Evolutionary conservation across 2,113 vertebrate species (phyloP).

Genomic region (Rafetus swinhoei): DNA sequence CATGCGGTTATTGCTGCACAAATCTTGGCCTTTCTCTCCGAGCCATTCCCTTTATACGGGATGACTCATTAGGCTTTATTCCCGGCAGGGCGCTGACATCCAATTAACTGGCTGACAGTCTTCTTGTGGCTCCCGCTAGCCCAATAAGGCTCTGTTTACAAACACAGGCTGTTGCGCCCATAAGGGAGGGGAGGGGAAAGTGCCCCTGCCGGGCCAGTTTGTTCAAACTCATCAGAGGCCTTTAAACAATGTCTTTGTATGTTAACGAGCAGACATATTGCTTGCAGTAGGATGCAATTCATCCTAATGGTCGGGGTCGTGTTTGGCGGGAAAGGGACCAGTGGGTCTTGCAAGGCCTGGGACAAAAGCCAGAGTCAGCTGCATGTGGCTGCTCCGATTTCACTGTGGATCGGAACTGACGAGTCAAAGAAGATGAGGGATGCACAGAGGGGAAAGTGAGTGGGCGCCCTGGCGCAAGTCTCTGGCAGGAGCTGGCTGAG

Average conservation of each 20-base stretch:
- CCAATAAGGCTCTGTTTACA: constrained; percentile 85
- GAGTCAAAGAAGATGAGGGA: neutral
- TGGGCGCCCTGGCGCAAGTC: no score
- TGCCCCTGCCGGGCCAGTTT: constrained; percentile 80
- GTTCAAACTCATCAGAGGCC: constrained; percentile 72
- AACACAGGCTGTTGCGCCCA: constrained; percentile 81
- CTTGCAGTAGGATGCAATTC: constrained; percentile 72
- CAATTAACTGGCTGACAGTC: constrained; percentile 83
- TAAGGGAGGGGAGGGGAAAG: constrained; percentile 70
- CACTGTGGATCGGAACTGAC: neutral
- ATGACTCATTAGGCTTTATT: constrained; percentile 79
- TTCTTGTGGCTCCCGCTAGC: constrained; percentile 72
- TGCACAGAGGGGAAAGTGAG: no score
- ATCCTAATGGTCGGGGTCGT: constrained; percentile 53
- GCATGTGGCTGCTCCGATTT: neutral
- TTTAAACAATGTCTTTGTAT: constrained; percentile 77
- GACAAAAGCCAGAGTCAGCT: no score
- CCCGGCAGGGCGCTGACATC: constrained; percentile 79
- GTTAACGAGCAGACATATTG: constrained; percentile 68
- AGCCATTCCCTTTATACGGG: constrained; percentile 46
- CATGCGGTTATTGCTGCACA: constrained; percentile 69
- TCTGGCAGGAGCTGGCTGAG: no score
- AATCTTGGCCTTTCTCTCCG: constrained; percentile 52
- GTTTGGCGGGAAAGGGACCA: constrained; percentile 54
- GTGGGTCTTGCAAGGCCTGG: neutral